phyloP scores from a whole-genome alignment of 2,113 vertebrate genomes.

The Gobio gobio region DNA sequence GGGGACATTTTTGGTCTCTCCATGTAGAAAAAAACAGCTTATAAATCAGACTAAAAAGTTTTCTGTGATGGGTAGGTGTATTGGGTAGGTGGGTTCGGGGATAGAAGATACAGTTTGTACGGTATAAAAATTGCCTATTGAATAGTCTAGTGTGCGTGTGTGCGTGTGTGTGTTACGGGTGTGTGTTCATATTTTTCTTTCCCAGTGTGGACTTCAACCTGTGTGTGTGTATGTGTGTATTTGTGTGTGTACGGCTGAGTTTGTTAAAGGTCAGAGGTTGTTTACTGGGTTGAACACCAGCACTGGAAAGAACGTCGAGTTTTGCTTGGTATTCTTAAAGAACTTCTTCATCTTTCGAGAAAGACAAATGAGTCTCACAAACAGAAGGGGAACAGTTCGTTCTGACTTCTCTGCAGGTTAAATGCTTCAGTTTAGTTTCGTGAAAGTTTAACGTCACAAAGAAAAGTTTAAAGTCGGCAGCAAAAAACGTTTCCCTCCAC shows the following conservation, averaged over 20 bases:
- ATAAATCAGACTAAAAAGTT: too few relatives aligned
- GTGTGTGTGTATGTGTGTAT: too few relatives aligned
- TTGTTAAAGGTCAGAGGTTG: background rate
- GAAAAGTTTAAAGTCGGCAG: background rate
- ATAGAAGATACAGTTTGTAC: too few relatives aligned
- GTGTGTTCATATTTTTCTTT: too few relatives aligned
- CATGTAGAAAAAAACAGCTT: too few relatives aligned
- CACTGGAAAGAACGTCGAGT: background rate
- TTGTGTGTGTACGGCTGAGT: background rate
- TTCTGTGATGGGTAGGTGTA: too few relatives aligned
- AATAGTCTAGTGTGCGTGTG: too few relatives aligned
- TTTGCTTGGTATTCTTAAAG: background rate
- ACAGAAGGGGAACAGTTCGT: background rate
- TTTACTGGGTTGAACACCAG: background rate
- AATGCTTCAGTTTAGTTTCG: background rate
- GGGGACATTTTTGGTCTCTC: too few relatives aligned
- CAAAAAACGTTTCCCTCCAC: background rate
- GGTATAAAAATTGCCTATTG: too few relatives aligned
- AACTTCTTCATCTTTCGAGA: background rate
- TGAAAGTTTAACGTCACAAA: background rate
- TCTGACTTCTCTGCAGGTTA: background rate
- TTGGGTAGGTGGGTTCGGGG: too few relatives aligned
- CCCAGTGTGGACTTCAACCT: too few relatives aligned
- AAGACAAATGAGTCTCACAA: constrained; percentile 6
- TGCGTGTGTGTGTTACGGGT: too few relatives aligned